Base-by-base conservation (phyloP, 2,797 vertebrate species). In the Leuciscus waleckii region DNA sequence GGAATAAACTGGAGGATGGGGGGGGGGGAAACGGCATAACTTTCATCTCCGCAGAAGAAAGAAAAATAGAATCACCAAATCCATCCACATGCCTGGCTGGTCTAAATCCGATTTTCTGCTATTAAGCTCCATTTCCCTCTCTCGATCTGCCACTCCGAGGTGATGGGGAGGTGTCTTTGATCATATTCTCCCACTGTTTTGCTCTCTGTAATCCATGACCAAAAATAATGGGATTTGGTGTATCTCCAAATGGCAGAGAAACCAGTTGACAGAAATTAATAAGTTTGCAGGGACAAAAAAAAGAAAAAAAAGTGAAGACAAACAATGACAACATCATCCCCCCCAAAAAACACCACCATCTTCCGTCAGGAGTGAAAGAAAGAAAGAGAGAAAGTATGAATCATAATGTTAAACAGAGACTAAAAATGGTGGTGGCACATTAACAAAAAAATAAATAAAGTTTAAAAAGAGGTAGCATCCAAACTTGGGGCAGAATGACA, bases 201-300 rank as follows among this genome's bases (percentile, higher is more conserved):
- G 95, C 95, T 95, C 92, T 88, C 81, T 94, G 94, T 97, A 97
- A 98, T 97, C 97, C 97, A 97, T 98, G 96, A 97, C 96, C 94
- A 94, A 96, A 96, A 96, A 93, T 98, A 97, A 98, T 96, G 95
- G 96, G 97, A 99, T 98, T 98, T 98, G 95, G 95, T 96, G 91
- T 95, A 97, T 98, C 97, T 97, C 95, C 95, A 95, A 96, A 96
- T 96, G 95, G 96, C 97, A 97, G 95, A 95, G 81, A 94, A 95
- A 95, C 95, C 92, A 95, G 92, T 93, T 95, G 94, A 96, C 93
- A 95, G 93, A 95, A 95, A 92, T 95, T 95, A 96, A 94, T 96
- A 97, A 97, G 94, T 96, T 90, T 95, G 94, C 93, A 89, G 89
- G 92, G 92, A 93, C 86, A 92, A 92, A 92, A 94, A 74, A 46